Evolutionary conservation across 1,140 invertebrate species (phyloP).

Genomic region (Nilaparvata lugens): DNA sequence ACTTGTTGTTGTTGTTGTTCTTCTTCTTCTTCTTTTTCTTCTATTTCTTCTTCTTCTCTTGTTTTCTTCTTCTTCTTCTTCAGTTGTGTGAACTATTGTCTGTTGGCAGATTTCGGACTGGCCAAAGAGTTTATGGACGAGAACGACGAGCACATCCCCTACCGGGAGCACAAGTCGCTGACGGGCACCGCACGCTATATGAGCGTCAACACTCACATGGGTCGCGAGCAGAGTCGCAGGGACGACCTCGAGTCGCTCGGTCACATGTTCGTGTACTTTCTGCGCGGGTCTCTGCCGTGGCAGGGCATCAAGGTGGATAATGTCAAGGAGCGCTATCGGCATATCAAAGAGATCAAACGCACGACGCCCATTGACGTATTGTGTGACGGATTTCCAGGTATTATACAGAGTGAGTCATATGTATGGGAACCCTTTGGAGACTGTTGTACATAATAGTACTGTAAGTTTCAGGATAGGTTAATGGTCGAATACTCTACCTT

Average conservation of each 20-base stretch:
- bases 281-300: conserved; percentile 67
- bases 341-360: conserved; percentile 62
- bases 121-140: conserved; percentile 99
- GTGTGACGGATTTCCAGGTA: conserved; percentile 53
- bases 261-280: conserved; percentile 78
- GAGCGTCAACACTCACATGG: conserved; percentile 99
- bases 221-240: conserved; percentile 77
- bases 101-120: conserved; percentile 80
- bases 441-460: too few species aligned
- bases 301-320: conserved; percentile 73
- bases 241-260: conserved; percentile 72
- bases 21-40: too few species aligned
- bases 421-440: too few species aligned
- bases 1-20: too few species aligned
- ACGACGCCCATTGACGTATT: conserved; percentile 57
- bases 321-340: conserved; percentile 65
- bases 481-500: too few species aligned
- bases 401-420: too few species aligned
- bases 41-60: too few species aligned
- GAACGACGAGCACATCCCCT: conserved; percentile 98
- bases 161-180: conserved; percentile 97
- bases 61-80: too few species aligned
- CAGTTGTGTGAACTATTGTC: neutral
- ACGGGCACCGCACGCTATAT: conserved; percentile 96
- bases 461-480: too few species aligned